These are phyloP conservation scores for Sprattus sprattus DNA, from an alignment of 2,113 vertebrate genomes.

Conservation along the genomic window DNA sequence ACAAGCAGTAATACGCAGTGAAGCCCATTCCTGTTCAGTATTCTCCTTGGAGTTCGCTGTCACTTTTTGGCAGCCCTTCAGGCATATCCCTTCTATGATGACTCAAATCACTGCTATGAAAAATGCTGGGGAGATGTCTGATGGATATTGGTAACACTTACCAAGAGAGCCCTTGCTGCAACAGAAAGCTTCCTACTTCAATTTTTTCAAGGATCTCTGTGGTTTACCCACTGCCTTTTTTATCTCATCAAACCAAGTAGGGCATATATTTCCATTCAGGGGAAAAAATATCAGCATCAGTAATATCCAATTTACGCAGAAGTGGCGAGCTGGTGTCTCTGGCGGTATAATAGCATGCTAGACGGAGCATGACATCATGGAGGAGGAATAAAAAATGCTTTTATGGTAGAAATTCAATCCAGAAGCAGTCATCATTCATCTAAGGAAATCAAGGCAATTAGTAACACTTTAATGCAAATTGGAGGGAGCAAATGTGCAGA, in stretches of 20 bases:
- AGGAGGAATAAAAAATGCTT: constrained; percentile 75
- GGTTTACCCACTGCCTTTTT: constrained; percentile 60
- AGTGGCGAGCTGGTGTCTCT: constrained; percentile 68
- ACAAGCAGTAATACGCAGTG: constrained; percentile 6
- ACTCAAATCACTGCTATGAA: constrained; percentile 67
- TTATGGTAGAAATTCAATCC: constrained; percentile 70
- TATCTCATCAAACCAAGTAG: constrained; percentile 64
- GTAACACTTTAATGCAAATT: constrained; percentile 75
- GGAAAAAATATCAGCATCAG: constrained; percentile 68
- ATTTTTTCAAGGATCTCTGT: constrained; percentile 68
- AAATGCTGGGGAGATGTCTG: constrained; percentile 68
- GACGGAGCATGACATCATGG: constrained; percentile 70
- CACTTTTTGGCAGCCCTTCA: constrained; percentile 61
- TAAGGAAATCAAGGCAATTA: constrained; percentile 77
- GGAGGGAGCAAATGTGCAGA: constrained; percentile 60
- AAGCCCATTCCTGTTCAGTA: constrained; percentile 34
- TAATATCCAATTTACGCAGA: constrained; percentile 78
- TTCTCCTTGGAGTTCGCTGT: constrained; percentile 60
- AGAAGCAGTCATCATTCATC: constrained; percentile 73
- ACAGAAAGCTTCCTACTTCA: constrained; percentile 71
- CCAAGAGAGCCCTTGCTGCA: constrained; percentile 59
- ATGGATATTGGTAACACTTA: constrained; percentile 70
- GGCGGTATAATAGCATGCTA: constrained; percentile 77
- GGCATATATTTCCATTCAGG: constrained; percentile 72
- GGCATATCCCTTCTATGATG: constrained; percentile 65